A percentile compares a stretch with the other conserved stretches of the same genome.
Evolutionary conservation across 2,113 vertebrate species (phyloP).

Genomic region (Notechis scutatus): DNA sequence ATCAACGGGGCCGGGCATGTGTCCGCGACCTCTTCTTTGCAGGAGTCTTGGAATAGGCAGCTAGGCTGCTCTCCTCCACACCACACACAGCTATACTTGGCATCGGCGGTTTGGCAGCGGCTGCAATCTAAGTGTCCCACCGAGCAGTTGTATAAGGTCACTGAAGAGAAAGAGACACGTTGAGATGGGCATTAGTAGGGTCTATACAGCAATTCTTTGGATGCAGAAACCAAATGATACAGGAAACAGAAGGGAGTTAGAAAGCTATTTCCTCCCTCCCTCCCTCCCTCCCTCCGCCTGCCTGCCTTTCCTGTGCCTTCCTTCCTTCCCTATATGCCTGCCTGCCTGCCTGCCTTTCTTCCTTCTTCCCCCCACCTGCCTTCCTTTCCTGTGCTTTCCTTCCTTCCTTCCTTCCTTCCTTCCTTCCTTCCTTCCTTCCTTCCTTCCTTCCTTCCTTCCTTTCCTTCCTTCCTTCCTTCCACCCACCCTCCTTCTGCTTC

Average conservation of each 20-base stretch:
- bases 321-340: no score
- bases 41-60: constrained; percentile 82
- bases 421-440: no score
- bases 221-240: background rate
- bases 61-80: constrained; percentile 77
- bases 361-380: no score
- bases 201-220: background rate
- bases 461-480: no score
- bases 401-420: no score
- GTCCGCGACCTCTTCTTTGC: constrained; percentile 76
- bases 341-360: no score
- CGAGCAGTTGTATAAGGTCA: constrained; percentile 93
- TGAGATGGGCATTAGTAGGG: constrained; percentile 17
- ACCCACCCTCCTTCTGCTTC: no score
- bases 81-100: constrained; percentile 90
- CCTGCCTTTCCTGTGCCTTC: no score
- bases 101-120: constrained; percentile 86
- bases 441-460: no score
- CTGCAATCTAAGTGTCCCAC: constrained; percentile 92
- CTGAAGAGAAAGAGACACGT: constrained; percentile 62
- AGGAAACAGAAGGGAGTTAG: background rate
- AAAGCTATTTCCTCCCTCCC: background rate
- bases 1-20: constrained; percentile 91
- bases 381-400: no score
- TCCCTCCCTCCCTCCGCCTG: background rate